Evolutionary conservation across 23 tunicate genomes (phyloP).

Genomic region (Halocynthia aurantium): DNA sequence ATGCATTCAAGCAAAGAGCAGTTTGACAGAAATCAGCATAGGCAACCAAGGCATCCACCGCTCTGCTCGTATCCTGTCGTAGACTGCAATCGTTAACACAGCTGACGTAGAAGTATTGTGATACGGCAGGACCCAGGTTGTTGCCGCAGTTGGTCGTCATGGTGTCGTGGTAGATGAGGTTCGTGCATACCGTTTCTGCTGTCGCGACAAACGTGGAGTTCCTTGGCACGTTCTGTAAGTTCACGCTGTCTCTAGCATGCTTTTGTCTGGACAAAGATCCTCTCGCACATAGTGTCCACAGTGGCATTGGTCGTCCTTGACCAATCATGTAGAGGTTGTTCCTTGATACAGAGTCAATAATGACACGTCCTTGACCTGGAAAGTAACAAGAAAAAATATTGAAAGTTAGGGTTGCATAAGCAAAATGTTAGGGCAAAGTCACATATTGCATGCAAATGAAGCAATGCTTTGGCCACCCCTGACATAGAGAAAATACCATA

Average conservation of each 20-base stretch:
- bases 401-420: not conserved
- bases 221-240: not conserved
- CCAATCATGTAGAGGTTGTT: conserved; percentile 28
- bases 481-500: too few species aligned
- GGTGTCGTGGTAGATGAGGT: conserved; percentile 17
- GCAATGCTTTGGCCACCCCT: too few species aligned
- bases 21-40: conserved; percentile 32
- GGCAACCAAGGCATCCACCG: conserved; percentile 11
- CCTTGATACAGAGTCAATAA: conserved; percentile 6
- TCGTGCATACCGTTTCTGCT: not conserved
- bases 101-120: conserved; percentile 19
- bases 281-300: conserved; percentile 21
- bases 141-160: conserved; percentile 4
- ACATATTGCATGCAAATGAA: too few species aligned
- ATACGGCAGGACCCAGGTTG: conserved; percentile 19
- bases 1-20: conserved; percentile 19
- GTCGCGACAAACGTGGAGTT: not conserved
- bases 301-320: conserved; percentile 8
- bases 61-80: not conserved
- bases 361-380: conserved; percentile 17
- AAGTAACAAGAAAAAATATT: not conserved
- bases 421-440: not conserved
- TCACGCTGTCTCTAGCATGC: not conserved
- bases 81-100: conserved; percentile 26
- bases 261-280: not conserved